phyloP scores from a whole-genome alignment of 2,797 vertebrate genomes.

The Spinus olivaceus region DNA sequence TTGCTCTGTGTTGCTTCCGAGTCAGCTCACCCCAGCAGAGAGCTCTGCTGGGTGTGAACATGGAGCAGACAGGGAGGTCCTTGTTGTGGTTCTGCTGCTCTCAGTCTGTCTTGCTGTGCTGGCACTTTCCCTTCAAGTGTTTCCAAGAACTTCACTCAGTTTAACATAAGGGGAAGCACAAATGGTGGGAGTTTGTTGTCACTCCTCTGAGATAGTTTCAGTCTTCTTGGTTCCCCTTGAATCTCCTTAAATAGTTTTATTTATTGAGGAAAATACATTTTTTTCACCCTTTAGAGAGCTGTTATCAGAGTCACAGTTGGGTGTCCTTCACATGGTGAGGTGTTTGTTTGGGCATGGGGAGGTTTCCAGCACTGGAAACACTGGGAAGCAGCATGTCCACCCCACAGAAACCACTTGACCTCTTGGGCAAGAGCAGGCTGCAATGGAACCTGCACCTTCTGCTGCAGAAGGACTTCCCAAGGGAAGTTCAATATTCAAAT shows the following conservation, averaged over 20 bases:
- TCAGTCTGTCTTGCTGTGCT: constrained; percentile 8
- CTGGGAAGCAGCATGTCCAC: rapidly evolving
- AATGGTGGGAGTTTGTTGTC: constrained; percentile 32
- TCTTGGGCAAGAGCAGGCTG: neutral
- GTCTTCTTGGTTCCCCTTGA: neutral
- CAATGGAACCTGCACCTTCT: neutral
- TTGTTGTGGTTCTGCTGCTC: constrained; percentile 56
- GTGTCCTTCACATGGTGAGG: neutral
- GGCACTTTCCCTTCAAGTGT: constrained; percentile 44
- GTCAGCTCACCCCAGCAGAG: constrained; percentile 13
- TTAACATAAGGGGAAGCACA: neutral
- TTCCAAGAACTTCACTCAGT: constrained; percentile 42
- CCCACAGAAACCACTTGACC: neutral
- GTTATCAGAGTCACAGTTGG: neutral
- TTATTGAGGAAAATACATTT: neutral
- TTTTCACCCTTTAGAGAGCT: neutral
- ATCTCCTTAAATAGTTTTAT: neutral
- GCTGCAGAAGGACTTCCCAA: neutral
- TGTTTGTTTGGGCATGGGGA: constrained; percentile 14
- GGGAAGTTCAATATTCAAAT: neutral
- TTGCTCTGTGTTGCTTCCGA: constrained; percentile 32
- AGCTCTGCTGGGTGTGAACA: constrained; percentile 36
- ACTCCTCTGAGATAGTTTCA: neutral
- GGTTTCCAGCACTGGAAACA: neutral
- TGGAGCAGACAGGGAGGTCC: constrained; percentile 57